phyloP scores from a whole-genome alignment of 53 echinoderm and acorn worm genomes.

The Astropecten irregularis region DNA sequence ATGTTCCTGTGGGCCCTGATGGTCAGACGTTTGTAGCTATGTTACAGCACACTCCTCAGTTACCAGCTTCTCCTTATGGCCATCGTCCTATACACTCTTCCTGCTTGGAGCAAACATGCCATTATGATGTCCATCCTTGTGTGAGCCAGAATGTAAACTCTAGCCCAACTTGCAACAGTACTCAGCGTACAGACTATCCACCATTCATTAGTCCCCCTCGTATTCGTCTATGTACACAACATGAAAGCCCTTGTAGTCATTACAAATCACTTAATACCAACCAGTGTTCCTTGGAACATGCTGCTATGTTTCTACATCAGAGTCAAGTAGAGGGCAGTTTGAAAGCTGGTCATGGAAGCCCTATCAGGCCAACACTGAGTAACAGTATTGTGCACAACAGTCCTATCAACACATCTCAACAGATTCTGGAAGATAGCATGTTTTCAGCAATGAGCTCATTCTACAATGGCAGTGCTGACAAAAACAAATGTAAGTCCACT shows the following conservation, averaged over 20 bases:
- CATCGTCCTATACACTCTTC: neutral
- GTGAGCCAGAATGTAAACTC: neutral
- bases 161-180: constrained; percentile 18
- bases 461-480: constrained; percentile 10
- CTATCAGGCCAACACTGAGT: neutral
- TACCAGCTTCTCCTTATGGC: constrained; percentile 21
- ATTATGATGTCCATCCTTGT: neutral
- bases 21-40: constrained; percentile 67
- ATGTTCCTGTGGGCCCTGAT: constrained; percentile 33
- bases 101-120: neutral
- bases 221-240: neutral
- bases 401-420: neutral
- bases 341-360: constrained; percentile 23
- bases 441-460: neutral
- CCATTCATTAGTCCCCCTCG: neutral
- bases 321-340: constrained; percentile 16
- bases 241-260: neutral
- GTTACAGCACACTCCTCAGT: constrained; percentile 60
- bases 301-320: constrained; percentile 29
- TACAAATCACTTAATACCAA: neutral
- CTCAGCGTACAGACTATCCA: neutral
- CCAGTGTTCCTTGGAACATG: constrained; percentile 43
- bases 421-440: neutral
- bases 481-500: constrained; percentile 8
- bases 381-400: neutral